Percentiles rank a stretch among this genome's conserved stretches.
Evolutionary conservation across 2,888 invertebrate species (phyloP).

Genomic region (Tricholauxania praeusta): DNA sequence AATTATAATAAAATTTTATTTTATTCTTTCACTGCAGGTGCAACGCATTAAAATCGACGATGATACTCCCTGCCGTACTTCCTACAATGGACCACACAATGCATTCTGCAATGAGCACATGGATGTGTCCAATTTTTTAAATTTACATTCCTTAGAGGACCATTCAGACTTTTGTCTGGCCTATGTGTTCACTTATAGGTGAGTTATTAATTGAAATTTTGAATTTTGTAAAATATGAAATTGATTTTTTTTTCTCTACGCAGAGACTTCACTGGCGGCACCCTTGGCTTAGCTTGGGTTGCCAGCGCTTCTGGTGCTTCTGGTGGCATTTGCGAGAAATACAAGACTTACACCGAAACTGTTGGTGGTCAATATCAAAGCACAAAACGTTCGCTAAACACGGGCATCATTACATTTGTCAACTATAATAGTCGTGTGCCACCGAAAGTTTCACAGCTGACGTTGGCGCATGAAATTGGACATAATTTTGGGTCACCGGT

Average conservation of each 20-base stretch:
- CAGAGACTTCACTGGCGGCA: slow-evolving; percentile 97
- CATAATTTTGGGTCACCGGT: slow-evolving; percentile 99
- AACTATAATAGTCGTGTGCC: slow-evolving; percentile 98
- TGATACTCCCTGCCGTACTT: slow-evolving; percentile 79
- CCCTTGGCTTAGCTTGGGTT: slow-evolving; percentile 98
- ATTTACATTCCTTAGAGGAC: slow-evolving; percentile 95
- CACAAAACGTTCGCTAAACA: slow-evolving; percentile 94
- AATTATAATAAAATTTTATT: background rate
- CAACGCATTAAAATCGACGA: slow-evolving; percentile 86
- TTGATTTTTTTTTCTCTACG: slow-evolving; percentile 32
- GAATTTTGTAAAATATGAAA: background rate
- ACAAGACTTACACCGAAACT: slow-evolving; percentile 96
- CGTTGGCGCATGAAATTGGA: slow-evolving; percentile 97
- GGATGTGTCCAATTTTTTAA: slow-evolving; percentile 98
- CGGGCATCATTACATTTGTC: slow-evolving; percentile 98
- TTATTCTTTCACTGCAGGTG: slow-evolving; percentile 52
- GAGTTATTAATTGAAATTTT: slow-evolving; percentile 45
- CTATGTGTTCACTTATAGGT: slow-evolving; percentile 95
- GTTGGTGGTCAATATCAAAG: slow-evolving; percentile 94
- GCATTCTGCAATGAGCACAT: slow-evolving; percentile 97
- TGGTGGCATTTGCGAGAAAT: slow-evolving; percentile 98
- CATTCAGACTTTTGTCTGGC: slow-evolving; percentile 99
- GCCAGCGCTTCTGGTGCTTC: slow-evolving; percentile 97
- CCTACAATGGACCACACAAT: slow-evolving; percentile 78
- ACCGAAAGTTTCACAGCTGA: slow-evolving; percentile 96